Evolutionary conservation across 92 coral and sea anemone genomes (phyloP), one percentile per base, ranked within the genome.

Genomic region (Epizoanthus stellaris): DNA sequence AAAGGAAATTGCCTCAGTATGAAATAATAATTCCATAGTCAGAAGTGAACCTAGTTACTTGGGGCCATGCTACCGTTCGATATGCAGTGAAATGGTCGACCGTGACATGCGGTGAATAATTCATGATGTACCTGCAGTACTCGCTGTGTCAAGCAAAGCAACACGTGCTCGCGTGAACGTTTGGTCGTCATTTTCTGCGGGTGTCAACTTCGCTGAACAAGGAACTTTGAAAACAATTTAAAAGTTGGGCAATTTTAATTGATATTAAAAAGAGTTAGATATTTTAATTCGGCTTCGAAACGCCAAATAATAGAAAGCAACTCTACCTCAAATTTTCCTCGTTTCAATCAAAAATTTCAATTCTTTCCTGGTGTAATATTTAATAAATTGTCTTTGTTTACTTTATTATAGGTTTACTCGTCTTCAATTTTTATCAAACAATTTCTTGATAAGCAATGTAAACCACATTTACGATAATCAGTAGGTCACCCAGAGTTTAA

Each of bases 21-120:
- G 14, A 49, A 6, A 49, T 0, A 10, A 49, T 49, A 2, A 49
- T 12, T 49, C 14, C 13, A 49, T 49, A 67, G 11, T 67, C 14
- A 67, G 4, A 34, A 67, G 34, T 67, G 36, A 67, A 67, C 7
- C 4, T 25, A 67, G 23, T 25, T 38, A 67, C 8, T 20, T 23
- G 16, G 42, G 3, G 16, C 6, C 34, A 1, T 16, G n/a, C 4
- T 67, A 40, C 36, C 1, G 10, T 77, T 16, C 59, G 72, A 54
- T 19, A 42, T 53, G 52, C 61, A 43, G 63, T 60, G 34, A 12
- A n/a, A 6, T 62, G 72, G 25, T 39, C 58, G 43, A 40, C 34
- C 23, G 72, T 19, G 53, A 12, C 25, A 42, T 4, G 49, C 25
- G 14, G 19, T 79, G 58, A 79, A 79, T 79, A 62, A 79, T 62